Conservation (phyloP, 64 coral and sea anemone genomes). For the Porites lutea region DNA sequence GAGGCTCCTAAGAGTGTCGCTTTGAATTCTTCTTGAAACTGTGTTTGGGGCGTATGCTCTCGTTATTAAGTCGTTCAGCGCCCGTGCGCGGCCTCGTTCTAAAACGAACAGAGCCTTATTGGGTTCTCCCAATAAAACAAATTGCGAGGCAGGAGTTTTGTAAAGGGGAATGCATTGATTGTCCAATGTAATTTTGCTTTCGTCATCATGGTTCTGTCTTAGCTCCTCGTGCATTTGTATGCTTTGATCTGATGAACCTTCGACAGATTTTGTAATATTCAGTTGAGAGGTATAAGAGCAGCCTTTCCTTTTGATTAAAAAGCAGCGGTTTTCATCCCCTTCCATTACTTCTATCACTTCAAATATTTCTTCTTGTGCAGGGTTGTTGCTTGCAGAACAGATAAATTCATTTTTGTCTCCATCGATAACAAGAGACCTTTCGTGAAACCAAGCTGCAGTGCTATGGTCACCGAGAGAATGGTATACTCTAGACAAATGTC, state of each 20-base stretch:
- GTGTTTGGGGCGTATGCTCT: background rate
- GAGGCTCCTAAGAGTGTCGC: background rate
- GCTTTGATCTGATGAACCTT: background rate
- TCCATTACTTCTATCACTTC: background rate
- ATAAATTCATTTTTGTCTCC: background rate
- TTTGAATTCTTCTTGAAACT: background rate
- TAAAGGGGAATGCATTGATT: background rate
- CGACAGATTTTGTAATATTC: background rate
- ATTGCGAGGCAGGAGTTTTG: background rate
- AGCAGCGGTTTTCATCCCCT: background rate
- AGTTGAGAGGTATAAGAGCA: background rate
- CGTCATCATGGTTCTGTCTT: background rate
- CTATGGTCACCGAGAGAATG: background rate
- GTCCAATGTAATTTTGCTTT: background rate
- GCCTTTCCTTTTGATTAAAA: background rate
- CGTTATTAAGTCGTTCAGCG: background rate
- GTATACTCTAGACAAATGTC: constrained; percentile 21
- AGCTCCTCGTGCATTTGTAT: background rate
- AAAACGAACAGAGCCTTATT: background rate
- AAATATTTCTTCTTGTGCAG: background rate
- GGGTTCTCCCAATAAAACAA: background rate
- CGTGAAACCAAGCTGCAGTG: background rate
- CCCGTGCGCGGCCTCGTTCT: constrained; percentile 3
- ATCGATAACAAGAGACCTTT: background rate
- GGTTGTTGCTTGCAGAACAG: no score